A percentile compares a stretch with the other conserved stretches of the same genome.
Conservation (phyloP, 2,113 vertebrate genomes). For the Thunnus thynnus region DNA sequence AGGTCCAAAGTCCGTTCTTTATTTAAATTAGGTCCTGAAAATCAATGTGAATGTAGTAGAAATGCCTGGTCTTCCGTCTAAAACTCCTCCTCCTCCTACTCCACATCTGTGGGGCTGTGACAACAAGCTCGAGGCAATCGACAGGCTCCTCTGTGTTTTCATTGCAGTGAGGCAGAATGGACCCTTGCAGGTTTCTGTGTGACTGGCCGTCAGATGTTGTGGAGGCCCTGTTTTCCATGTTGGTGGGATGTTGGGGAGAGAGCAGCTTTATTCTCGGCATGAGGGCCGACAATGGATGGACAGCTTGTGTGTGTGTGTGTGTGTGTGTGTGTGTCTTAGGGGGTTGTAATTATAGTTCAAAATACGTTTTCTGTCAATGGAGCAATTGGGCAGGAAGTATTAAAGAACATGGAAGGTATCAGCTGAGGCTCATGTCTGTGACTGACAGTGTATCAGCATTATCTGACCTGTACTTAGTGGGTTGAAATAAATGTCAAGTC, state of each 20-base stretch:
- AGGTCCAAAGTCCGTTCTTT: background rate
- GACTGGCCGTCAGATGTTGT: slow-evolving; percentile 59
- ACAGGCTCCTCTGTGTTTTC: slow-evolving; percentile 48
- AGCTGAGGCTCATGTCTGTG: background rate
- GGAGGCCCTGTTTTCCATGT: slow-evolving; percentile 58
- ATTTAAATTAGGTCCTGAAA: background rate
- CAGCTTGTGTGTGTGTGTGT: slow-evolving; percentile 10
- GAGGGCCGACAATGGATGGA: slow-evolving; percentile 16
- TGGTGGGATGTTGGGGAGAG: slow-evolving; percentile 47
- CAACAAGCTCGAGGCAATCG: slow-evolving; percentile 45
- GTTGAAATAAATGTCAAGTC: slow-evolving; percentile 14
- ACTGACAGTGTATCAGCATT: background rate
- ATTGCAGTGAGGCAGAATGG: slow-evolving; percentile 30
- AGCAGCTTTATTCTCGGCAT: slow-evolving; percentile 55
- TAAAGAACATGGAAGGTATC: too few relatives aligned
- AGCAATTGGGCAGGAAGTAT: too few relatives aligned
- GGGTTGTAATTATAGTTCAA: background rate
- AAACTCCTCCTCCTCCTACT: slow-evolving; percentile 44
- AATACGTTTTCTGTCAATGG: background rate
- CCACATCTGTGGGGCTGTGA: slow-evolving; percentile 61
- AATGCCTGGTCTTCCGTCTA: background rate
- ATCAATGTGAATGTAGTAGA: slow-evolving; percentile 26
- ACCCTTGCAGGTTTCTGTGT: slow-evolving; percentile 63
- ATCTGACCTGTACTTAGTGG: background rate
- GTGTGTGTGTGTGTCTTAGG: background rate